Base-by-base conservation (phyloP, 2,888 invertebrate genomes). In the Ptychoptera albimana region DNA sequence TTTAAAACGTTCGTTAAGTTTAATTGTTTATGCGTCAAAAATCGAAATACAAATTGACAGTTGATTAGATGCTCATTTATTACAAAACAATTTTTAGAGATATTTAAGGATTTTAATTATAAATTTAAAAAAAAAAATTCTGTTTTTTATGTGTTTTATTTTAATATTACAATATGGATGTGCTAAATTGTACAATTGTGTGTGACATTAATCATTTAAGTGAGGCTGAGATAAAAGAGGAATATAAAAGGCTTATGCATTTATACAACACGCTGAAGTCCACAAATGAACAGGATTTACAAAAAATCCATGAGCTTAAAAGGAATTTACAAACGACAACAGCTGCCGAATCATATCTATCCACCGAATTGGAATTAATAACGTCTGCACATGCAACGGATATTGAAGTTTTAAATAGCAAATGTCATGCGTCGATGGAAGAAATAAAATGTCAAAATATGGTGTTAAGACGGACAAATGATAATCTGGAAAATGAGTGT, bases 281-380 rank as follows among this genome's bases (percentile, higher is more conserved):
- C 6, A 43, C 44, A 2, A 51, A 53, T 10, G 64, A 65, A 31
- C 45, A 53, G 2, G 60, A 62, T 44, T 55, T 57, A 0, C 64
- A 65, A 41, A 52, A 56, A 15, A 60, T 65, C n/a, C 52, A 63
- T 42, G 60, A 63, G 6, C 49, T 65, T 0, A 58, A 58, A 45
- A 54, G 64, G 8, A 60, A 50, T 44, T 48, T 63, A 39, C 59
- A 61, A 12, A 63, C 62, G 0, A 55, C 62, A 0, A 46, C 50
- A 8, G 58, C 63, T 0, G 57, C 60, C 0, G 60, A 63, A 45
- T 46, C 50, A 1, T 63, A 60, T 49, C 49, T 65, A 1, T 50
- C 57, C 0, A 58, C 61, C 32, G 64, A 64, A 43, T 50, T 64
- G 9, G 64, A 64, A 4, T 9, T 60, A 3, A 37, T 57, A 1